phyloP scores from a whole-genome alignment of 1,140 invertebrate species.

The Metopolophium dirhodum region DNA sequence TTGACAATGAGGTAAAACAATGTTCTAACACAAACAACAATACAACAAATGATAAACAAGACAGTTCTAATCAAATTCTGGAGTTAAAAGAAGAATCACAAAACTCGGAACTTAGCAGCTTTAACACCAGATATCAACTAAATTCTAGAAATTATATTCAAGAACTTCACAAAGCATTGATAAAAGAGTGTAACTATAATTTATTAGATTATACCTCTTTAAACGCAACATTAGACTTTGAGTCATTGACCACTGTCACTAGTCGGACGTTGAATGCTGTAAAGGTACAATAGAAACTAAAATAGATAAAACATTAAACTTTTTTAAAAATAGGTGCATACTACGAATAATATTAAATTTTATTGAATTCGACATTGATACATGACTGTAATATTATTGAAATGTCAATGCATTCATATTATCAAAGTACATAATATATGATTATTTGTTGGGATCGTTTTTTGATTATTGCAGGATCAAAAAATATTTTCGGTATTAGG shows the following conservation, averaged over 20 bases:
- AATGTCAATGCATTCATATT: not conserved
- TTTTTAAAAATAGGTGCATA: not conserved
- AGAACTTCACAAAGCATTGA: not conserved
- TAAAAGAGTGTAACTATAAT: slow-evolving; percentile 34
- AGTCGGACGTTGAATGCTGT: not conserved
- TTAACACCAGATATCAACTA: not conserved
- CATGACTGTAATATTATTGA: not conserved
- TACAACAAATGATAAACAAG: not conserved
- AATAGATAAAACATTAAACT: not conserved
- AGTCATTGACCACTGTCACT: not conserved
- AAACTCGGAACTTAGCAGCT: not conserved
- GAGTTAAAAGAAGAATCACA: not conserved
- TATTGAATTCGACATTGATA: not conserved
- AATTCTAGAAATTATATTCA: not conserved
- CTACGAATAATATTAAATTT: not conserved
- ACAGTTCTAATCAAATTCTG: not conserved
- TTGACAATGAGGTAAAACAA: not conserved
- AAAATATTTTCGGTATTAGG: slow-evolving; percentile 60
- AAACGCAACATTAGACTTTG: not conserved
- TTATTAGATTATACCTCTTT: not conserved
- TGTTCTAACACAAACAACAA: not conserved
- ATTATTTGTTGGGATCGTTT: not conserved
- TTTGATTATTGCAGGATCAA: slow-evolving; percentile 43
- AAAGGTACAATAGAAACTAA: not conserved
- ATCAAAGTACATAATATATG: not conserved